Evolutionary conservation across 2,113 vertebrate genomes (phyloP), one percentile per base, ranked within the genome.

Genomic region (Brevimyrus niger): DNA sequence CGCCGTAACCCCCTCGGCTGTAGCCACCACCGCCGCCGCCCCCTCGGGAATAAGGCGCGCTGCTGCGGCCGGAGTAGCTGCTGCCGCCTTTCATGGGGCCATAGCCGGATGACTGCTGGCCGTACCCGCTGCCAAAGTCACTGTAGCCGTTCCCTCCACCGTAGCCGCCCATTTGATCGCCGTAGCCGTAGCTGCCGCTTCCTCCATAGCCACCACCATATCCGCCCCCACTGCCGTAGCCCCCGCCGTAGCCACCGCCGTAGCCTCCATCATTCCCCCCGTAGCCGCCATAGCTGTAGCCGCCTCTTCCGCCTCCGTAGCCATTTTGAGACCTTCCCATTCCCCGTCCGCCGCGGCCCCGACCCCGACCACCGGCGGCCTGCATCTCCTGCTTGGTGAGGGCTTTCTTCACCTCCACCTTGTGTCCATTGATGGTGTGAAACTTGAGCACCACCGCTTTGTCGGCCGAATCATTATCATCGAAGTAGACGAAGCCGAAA

Each of bases 401-500:
- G 27, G 96, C 97, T 87, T 97, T 97, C 93, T 97, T 97, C 46
- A 97, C 97, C 92, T 97, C 97, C 90, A 97, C 96, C 89, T 97
- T 96, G 91, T 97, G 96, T 88, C 97, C 97, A 92, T 97, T 97
- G 93, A 97, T 97, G 1, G 96, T 96, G 80, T 97, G 97, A 92
- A 97, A 97, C 94, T 97, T 97, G 44, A 97, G 96, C 91, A 97
- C 96, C 97, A 3, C 3, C 3, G 97, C 97, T 92, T 99, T 99
- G 87, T 99, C 98, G 1, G 98, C 98, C 0, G 98, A 96, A 92
- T 98, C 98, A 95, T 98, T 97, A 83, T 96, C 98, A 89, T 96
- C 96, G 90, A 98, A 99, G 91, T 98, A 98, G 51, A 99, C 97
- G 94, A 99, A 99, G 76, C 76, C 76, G 76, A 99, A 99, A n/a